Evolutionary conservation across 1,140 invertebrate species (phyloP).

Genomic region (Drosophila ficusphila): DNA sequence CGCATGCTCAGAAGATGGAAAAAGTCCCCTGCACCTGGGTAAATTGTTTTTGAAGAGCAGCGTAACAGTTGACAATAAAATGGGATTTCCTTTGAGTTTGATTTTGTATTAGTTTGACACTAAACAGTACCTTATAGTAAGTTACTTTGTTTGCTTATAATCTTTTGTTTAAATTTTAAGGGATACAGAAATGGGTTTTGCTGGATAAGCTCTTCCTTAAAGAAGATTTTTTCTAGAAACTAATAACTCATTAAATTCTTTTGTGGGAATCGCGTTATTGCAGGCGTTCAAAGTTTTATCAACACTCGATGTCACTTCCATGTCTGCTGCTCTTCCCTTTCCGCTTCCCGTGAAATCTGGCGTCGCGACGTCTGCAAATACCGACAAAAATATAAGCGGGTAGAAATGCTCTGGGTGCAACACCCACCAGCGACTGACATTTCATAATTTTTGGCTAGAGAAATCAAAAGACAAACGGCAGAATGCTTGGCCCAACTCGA

Average conservation of each 20-base stretch:
- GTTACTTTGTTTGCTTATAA: too few species aligned
- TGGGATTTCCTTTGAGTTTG: too few species aligned
- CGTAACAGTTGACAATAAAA: too few species aligned
- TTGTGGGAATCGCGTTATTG: neutral
- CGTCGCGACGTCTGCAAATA: conserved; percentile 56
- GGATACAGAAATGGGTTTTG: too few species aligned
- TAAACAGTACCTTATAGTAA: too few species aligned
- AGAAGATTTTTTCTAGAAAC: neutral
- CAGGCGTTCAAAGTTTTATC: conserved; percentile 42
- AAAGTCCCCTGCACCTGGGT: neutral
- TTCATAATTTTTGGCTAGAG: conserved; percentile 70
- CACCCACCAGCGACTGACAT: conserved; percentile 59
- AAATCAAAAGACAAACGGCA: conserved; percentile 71
- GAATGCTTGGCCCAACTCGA: conserved; percentile 43
- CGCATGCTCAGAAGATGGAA: conserved; percentile 28
- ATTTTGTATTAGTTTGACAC: too few species aligned
- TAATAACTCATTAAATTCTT: neutral
- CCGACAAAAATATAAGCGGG: conserved; percentile 21
- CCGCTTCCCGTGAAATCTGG: conserved; percentile 25
- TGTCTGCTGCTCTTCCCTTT: neutral
- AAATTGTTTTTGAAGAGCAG: neutral
- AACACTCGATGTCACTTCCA: conserved; percentile 56
- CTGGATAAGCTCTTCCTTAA: too few species aligned
- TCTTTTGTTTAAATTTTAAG: too few species aligned
- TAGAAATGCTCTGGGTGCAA: conserved; percentile 37